These are phyloP conservation scores for Pagrus major DNA, from an alignment of 2,113 vertebrate species.

Conservation along the genomic window DNA sequence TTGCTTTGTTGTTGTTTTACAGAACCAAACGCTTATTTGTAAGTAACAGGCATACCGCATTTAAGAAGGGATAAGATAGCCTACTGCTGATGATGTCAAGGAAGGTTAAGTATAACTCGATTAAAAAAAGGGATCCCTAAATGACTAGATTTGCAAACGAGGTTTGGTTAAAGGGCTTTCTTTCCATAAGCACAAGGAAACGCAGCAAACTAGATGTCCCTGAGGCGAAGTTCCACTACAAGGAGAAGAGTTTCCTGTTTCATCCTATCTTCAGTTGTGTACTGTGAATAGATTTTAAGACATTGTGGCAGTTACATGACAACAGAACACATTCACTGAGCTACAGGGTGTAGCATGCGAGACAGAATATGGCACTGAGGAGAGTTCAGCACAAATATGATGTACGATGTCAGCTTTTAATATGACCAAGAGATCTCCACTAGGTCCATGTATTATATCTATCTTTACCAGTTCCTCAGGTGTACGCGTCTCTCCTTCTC, in stretches of 20 bases:
- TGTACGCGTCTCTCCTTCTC: slow-evolving; percentile 69
- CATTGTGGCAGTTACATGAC: background rate
- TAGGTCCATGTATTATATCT: accelerated
- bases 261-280: accelerated
- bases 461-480: slow-evolving; percentile 76
- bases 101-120: too few species aligned
- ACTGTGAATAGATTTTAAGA: background rate
- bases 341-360: slow-evolving; percentile 41
- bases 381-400: background rate
- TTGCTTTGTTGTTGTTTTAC: background rate
- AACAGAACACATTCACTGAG: background rate
- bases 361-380: background rate
- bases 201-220: background rate
- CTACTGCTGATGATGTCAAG: too few species aligned
- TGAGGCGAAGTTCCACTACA: background rate
- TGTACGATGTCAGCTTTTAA: background rate
- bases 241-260: background rate
- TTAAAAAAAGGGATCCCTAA: background rate
- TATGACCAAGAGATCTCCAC: background rate
- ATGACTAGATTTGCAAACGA: background rate
- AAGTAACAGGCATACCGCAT: background rate
- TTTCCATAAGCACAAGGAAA: background rate
- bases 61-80: background rate
- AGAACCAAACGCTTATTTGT: too few species aligned
- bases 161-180: background rate